Percentiles rank a stretch among this genome's conserved stretches.
Conservation (phyloP, 2,888 invertebrate species). For the Corythucha ciliata region DNA sequence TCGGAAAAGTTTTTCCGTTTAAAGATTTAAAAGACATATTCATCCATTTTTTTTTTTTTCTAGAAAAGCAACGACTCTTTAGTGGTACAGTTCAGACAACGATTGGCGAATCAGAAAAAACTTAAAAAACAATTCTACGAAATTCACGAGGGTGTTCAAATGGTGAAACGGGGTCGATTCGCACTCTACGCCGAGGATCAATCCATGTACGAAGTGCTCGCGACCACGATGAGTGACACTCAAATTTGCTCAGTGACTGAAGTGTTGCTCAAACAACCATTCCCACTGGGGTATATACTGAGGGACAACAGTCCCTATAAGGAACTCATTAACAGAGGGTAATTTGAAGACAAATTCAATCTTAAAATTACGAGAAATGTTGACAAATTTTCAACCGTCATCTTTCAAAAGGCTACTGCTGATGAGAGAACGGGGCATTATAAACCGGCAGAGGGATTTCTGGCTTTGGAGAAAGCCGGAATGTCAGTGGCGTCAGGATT, state of each 20-base stretch:
- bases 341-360: slow-evolving; percentile 6
- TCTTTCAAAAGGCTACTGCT: slow-evolving; percentile 23
- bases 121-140: slow-evolving; percentile 18
- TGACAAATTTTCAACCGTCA: neutral
- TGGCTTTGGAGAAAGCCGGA: slow-evolving; percentile 31
- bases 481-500: slow-evolving; percentile 30
- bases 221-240: slow-evolving; percentile 26
- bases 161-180: slow-evolving; percentile 27
- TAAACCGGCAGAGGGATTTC: slow-evolving; percentile 25
- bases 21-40: neutral
- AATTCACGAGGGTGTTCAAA: slow-evolving; percentile 28
- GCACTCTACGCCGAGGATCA: slow-evolving; percentile 32
- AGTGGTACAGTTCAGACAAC: slow-evolving; percentile 17
- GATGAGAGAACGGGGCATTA: slow-evolving; percentile 31
- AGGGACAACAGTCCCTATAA: slow-evolving; percentile 30
- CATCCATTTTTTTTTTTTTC: slow-evolving; percentile 6
- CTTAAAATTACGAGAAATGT: neutral
- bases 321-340: slow-evolving; percentile 32
- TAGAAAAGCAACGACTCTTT: slow-evolving; percentile 24
- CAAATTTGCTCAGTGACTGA: slow-evolving; percentile 32
- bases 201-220: slow-evolving; percentile 27
- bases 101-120: slow-evolving; percentile 16
- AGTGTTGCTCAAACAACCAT: slow-evolving; percentile 30
- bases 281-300: slow-evolving; percentile 27
- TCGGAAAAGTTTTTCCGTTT: neutral